phyloP scores from a whole-genome alignment of 2,888 invertebrate species.

The Nasonia oneida region DNA sequence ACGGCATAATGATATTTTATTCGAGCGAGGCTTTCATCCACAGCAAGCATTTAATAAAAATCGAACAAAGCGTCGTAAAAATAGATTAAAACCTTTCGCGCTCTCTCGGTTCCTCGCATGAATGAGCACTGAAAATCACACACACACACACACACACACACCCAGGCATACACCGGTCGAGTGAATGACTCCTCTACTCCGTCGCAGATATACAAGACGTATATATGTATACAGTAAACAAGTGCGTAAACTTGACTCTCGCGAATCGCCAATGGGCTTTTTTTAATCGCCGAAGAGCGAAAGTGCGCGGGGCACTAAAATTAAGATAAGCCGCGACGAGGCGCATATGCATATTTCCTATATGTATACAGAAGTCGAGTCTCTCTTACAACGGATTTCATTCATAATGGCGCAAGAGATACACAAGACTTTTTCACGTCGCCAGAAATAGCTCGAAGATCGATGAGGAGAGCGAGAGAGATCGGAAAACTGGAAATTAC shows the following conservation, averaged over 20 bases:
- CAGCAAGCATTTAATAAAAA: neutral
- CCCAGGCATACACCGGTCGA: neutral
- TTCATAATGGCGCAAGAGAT: neutral
- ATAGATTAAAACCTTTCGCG: neutral
- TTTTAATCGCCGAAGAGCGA: neutral
- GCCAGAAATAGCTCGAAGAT: conserved; percentile 3
- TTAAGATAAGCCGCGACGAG: neutral
- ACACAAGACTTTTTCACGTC: neutral
- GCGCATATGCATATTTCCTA: conserved; percentile 4
- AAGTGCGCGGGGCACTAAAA: conserved; percentile 12
- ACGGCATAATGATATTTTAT: too few relatives aligned
- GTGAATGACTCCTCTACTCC: neutral
- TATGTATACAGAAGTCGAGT: neutral
- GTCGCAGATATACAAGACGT: neutral
- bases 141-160: neutral
- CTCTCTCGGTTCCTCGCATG: neutral
- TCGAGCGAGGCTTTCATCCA: neutral
- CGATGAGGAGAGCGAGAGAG: conserved; percentile 1
- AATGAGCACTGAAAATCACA: neutral
- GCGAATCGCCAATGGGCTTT: conserved; percentile 17
- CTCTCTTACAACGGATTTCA: neutral
- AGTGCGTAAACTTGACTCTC: conserved; percentile 11
- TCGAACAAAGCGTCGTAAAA: neutral
- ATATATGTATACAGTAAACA: neutral
- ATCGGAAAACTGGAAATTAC: conserved; percentile 6